Percentiles rank a stretch among this genome's conserved stretches.
phyloP scores from a whole-genome alignment of 2,113 vertebrate species.

The Heptranchias perlo region DNA sequence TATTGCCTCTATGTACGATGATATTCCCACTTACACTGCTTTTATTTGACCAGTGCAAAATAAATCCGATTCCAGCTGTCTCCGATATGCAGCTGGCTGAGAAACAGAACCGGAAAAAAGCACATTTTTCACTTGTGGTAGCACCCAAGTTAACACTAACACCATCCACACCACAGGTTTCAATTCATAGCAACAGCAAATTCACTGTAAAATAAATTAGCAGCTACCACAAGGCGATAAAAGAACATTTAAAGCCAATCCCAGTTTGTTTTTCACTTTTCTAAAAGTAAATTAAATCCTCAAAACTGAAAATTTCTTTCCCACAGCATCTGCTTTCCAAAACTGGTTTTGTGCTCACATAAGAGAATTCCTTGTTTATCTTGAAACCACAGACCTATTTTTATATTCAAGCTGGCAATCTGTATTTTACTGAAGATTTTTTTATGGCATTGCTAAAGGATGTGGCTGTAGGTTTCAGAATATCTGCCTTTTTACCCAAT shows the following conservation, averaged over 20 bases:
- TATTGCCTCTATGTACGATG: neutral
- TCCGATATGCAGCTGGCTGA: neutral
- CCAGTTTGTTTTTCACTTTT: neutral
- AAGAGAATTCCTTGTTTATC: no score
- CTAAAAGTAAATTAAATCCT: neutral
- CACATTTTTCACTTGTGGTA: neutral
- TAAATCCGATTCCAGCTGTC: neutral
- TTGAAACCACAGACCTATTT: constrained; percentile 4
- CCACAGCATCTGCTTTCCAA: neutral
- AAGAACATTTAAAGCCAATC: neutral
- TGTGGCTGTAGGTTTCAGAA: constrained; percentile 14
- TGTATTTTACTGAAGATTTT: neutral
- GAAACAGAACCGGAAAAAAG: neutral
- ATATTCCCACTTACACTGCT: neutral
- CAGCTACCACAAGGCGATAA: neutral
- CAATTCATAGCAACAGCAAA: neutral
- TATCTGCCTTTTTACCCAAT: neutral
- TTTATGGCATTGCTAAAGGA: neutral
- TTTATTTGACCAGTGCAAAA: neutral
- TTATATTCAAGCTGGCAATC: neutral
- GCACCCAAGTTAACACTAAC: neutral
- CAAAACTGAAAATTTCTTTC: constrained; percentile 15
- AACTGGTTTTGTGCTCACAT: neutral
- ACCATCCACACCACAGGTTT: neutral
- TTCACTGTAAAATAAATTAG: neutral